Evolutionary conservation across 2,888 invertebrate genomes (phyloP), one percentile per base, ranked within the genome.

Genomic region (Didymodactylos carnosus): DNA sequence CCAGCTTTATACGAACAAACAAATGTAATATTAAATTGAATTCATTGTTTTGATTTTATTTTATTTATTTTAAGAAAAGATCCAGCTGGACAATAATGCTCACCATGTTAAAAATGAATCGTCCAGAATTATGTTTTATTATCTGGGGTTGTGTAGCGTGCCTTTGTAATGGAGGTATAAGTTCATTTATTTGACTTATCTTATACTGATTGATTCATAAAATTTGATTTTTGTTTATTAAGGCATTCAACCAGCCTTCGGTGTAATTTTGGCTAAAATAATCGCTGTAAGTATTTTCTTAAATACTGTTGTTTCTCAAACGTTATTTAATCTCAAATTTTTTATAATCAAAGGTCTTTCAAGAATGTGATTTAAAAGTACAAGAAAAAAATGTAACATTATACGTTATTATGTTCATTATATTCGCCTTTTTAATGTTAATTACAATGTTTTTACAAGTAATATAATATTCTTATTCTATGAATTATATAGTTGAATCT

Each of bases 381-480:
- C 80, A 80, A 73, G 74, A 79, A 70, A 41, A 76, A 6, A 76
- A 78, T 10, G 77, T 80, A 16, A 39, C 71, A 8, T 73, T 78
- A 39, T 80, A 78, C 73, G 76, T 76, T n/a, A 62, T 80, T 7
- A 53, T 81, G 27, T 78, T 81, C 76, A 72, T 79, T 23, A 80
- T 77, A 2, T 75, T 81, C 40, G 81, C 80, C 51, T 75, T 77
- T 13, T n/a, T 77, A 11, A 77, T 77, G 29, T 76, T 77, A 46
- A 71, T 79, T 25, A 76, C 79, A 4, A 77, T 77, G 72, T 78
- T 80, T 39, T 35, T 78, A 19, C 80, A 80, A 78, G 80, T 79
- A 76, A 46, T 39, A 23, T 23, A 23, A 8, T n/a, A n/a, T 8
- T 46, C 3, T 49, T 8, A 23, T 49, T 3, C 8, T 6, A 23